phyloP scores from a whole-genome alignment of 2,797 vertebrate genomes.

The Tenualosa ilisha region DNA sequence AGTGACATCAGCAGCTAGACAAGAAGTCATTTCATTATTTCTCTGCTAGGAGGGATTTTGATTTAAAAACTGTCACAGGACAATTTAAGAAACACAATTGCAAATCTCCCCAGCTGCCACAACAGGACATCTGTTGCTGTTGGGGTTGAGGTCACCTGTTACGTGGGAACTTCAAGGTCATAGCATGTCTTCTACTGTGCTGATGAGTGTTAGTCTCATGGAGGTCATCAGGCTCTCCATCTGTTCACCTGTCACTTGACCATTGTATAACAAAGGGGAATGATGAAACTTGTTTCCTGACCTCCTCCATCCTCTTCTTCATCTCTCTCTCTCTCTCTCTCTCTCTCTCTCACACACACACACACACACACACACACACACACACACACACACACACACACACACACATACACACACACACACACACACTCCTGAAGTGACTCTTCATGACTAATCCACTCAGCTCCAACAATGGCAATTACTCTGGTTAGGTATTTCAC shows the following conservation, averaged over 20 bases:
- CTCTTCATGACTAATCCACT: not conserved
- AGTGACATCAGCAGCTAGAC: not conserved
- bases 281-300: not conserved
- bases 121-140: not conserved
- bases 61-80: not conserved
- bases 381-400: not conserved
- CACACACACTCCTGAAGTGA: not conserved
- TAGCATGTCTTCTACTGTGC: not conserved
- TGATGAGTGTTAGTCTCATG: not conserved
- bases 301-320: not conserved
- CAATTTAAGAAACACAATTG: not conserved
- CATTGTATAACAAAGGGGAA: not conserved
- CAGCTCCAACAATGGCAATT: not conserved
- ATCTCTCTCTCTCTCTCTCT: not conserved
- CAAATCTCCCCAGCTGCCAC: not conserved
- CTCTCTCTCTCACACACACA: not conserved
- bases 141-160: not conserved
- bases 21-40: not conserved
- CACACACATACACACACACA: not conserved
- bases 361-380: not conserved
- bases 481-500: not conserved
- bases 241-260: not conserved
- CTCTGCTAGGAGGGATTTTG: not conserved
- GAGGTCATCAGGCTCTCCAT: not conserved
- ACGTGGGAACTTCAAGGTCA: not conserved